Percentiles rank a stretch among this genome's conserved stretches.
Evolutionary conservation across 1,140 invertebrate genomes (phyloP).

Genomic region (Branchinecta lynchi): DNA sequence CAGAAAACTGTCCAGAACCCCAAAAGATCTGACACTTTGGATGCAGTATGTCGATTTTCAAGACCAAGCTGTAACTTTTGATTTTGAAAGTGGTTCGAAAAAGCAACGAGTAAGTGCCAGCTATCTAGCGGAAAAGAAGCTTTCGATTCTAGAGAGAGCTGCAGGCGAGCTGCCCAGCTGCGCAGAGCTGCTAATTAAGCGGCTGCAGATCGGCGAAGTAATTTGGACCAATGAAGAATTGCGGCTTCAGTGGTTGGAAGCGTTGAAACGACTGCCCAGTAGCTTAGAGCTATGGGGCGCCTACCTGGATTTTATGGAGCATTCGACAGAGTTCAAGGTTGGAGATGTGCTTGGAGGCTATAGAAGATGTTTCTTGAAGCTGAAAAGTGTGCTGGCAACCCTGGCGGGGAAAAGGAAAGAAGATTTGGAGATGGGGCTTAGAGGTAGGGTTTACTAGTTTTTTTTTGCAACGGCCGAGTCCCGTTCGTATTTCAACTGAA

Average conservation of each 20-base stretch:
- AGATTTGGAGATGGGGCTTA: neutral
- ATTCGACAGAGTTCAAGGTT: neutral
- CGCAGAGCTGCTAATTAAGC: neutral
- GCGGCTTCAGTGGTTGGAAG: neutral
- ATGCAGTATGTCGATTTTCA: neutral
- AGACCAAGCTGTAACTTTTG: neutral
- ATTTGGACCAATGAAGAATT: neutral
- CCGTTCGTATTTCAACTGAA: neutral
- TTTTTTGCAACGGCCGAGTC: neutral
- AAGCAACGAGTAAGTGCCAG: neutral
- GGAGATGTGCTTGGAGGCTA: constrained; percentile 1
- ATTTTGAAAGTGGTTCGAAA: neutral
- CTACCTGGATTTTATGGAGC: neutral
- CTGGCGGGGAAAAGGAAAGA: neutral
- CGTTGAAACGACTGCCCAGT: neutral
- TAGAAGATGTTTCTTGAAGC: neutral
- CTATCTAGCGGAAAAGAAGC: neutral
- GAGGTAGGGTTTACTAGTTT: neutral
- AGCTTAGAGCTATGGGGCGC: neutral
- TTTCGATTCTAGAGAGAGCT: neutral
- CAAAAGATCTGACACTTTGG: neutral
- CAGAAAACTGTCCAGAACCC: neutral
- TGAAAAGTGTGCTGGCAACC: neutral
- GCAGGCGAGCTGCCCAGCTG: neutral
- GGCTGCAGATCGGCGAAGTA: neutral